Conservation (phyloP, 2,797 vertebrate genomes). For the Crypturellus tataupa region DNA sequence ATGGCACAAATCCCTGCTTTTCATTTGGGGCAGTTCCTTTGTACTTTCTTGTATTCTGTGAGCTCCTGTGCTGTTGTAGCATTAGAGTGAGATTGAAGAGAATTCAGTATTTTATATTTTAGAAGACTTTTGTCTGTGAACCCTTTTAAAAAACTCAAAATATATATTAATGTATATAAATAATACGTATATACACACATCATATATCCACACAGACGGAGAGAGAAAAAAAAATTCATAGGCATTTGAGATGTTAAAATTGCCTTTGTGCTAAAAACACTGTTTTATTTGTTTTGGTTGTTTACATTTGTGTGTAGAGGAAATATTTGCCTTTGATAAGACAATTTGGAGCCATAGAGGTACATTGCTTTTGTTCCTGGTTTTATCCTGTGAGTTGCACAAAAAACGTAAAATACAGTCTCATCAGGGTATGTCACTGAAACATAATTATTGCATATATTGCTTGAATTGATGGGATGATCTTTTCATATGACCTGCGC, state of each 20-base stretch:
- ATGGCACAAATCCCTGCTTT: not conserved
- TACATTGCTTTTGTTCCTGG: not conserved
- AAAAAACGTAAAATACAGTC: not conserved
- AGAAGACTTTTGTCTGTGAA: not conserved
- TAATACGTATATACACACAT: too few species aligned
- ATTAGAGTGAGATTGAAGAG: not conserved
- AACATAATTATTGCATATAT: fast-evolving
- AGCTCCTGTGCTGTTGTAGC: not conserved
- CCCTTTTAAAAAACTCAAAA: not conserved
- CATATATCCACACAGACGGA: too few species aligned
- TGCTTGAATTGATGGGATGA: not conserved
- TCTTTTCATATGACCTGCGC: not conserved
- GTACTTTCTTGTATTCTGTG: not conserved
- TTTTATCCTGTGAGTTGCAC: not conserved
- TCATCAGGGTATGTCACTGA: not conserved
- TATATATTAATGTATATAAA: too few species aligned
- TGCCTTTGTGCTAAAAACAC: not conserved
- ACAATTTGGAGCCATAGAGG: not conserved
- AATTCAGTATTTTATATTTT: not conserved
- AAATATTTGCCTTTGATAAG: not conserved
- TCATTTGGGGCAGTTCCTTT: not conserved
- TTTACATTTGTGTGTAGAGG: not conserved
- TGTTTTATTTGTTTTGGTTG: not conserved
- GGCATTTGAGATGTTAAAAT: not conserved
- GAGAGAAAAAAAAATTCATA: not conserved